Base-by-base conservation (phyloP, 1,140 invertebrate genomes). In the Carcinoscorpius rotundicauda region DNA sequence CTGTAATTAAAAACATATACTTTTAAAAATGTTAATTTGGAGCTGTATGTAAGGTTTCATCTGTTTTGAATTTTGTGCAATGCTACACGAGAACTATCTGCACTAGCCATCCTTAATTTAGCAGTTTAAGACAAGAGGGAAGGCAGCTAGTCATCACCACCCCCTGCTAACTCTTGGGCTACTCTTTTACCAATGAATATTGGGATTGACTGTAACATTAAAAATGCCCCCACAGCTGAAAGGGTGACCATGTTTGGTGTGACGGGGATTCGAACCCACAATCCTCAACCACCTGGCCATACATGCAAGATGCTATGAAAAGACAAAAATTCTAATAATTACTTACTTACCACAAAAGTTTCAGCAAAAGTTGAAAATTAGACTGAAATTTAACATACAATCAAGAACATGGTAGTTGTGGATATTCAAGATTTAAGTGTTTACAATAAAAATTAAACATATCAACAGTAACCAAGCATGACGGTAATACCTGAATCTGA, bases 1-100 rank as follows among this genome's bases (percentile, higher is more conserved):
- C 86, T 92, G 73, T 96, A 94, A 0, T 66, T 10, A 65, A 62
- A 58, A 58, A 57, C 65, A 72, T 68, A 82, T 4, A 76, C 68
- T 11, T 77, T 76, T 67, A 77, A 71, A 67, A 66, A 69, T 49
- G 9, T n/a, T n/a, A 60, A 65, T 63, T 29, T 29, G 29, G 29
- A 29, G 29, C 2, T 29, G 29, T 29, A 29, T 29, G 29, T 29
- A 29, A 29, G 29, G 29, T 29, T 29, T 29, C 0, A 2, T 29
- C 2, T 29, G 29, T 29, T 29, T 29, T 29, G 29, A 29, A 29
- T 29, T 29, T 29, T 29, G 29, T 29, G 29, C 5, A n/a, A 58
- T 51, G 60, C n/a, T 58, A 49, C 6, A 48, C 11, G 49, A 51
- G 29, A 67, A 60, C 50, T 50, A 64, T 4, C 51, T 50, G 62